Evolutionary conservation across 2,888 invertebrate species (phyloP), one percentile per base, ranked within the genome.

Genomic region (Andrena minutula): DNA sequence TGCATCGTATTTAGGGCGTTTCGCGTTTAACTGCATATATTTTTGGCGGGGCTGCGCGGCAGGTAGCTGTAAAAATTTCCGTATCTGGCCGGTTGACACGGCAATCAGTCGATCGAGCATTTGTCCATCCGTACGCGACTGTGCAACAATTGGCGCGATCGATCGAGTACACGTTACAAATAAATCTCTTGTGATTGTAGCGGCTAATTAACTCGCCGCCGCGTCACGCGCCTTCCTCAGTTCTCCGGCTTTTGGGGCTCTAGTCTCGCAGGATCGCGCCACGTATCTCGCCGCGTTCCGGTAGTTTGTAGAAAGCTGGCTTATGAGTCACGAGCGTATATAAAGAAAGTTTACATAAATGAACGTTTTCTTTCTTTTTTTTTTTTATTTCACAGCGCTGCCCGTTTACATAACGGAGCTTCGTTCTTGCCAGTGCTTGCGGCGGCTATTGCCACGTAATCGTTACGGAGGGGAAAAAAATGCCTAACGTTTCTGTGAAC

Each of bases 11-110:
- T 82, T 47, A 75, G 65, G 49, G 30, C 73, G 79, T 64, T 86
- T 82, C 86, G 56, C 70, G 64, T 68, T 80, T 80, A 74, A 84
- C 79, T 75, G 71, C 73, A 78, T 70, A 82, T 87, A 88, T 77
- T 87, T 85, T 64, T 79, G 65, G 72, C 58, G 2, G 23, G 16
- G 23, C 56, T 71, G 63, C 58, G n/a, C 1, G 12, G 41, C 23
- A 26, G n/a, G 28, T 23, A 58, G 51, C 35, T 16, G 77, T 41
- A 74, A 83, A 83, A 83, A 79, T 75, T 58, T 51, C 47, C 32
- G 41, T n/a, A 6, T 28, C 5, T 12, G 41, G 3, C 20, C 41
- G 7, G 26, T 70, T 20, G 20, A 28, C 12, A 12, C 41, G 35
- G n/a, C 20, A 5, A 35, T 53, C 41, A 16, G 47, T 28, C 26